Percentiles rank a stretch among this genome's conserved stretches.
These are phyloP conservation scores for Oophaga sylvatica DNA, from an alignment of 2,797 vertebrate species.

Conservation along the genomic window DNA sequence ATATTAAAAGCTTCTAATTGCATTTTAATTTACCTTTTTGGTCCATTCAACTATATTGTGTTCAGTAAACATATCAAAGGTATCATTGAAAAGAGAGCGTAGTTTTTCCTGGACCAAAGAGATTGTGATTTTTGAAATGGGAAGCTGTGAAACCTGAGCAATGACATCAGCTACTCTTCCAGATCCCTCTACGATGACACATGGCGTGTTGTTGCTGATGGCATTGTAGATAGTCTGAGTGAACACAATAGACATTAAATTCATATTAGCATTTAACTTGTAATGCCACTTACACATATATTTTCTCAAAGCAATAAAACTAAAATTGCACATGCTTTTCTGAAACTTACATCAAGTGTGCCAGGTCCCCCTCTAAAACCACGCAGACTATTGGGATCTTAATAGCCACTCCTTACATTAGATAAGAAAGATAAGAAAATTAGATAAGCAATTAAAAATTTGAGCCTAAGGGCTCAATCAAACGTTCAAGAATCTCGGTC, in stretches of 20 bases:
- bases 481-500: too few relatives aligned
- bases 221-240: constrained; percentile 89
- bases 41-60: constrained; percentile 85
- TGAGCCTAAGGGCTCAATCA: neutral
- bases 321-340: neutral
- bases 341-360: constrained; percentile 78
- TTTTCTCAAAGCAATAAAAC: neutral
- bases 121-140: constrained; percentile 78
- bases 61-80: constrained; percentile 80
- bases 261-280: neutral
- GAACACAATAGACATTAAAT: neutral
- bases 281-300: neutral
- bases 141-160: constrained; percentile 80
- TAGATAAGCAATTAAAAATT: neutral
- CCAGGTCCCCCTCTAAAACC: constrained; percentile 90
- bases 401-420: constrained; percentile 76
- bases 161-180: constrained; percentile 93
- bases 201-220: constrained; percentile 87
- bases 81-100: constrained; percentile 78
- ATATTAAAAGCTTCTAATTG: neutral
- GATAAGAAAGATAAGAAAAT: neutral
- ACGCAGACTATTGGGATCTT: constrained; percentile 92
- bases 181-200: constrained; percentile 90
- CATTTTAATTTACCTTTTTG: constrained; percentile 81
- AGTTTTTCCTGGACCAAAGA: constrained; percentile 79